phyloP scores from a whole-genome alignment of 1,140 invertebrate species.

The Drosophila truncata region DNA sequence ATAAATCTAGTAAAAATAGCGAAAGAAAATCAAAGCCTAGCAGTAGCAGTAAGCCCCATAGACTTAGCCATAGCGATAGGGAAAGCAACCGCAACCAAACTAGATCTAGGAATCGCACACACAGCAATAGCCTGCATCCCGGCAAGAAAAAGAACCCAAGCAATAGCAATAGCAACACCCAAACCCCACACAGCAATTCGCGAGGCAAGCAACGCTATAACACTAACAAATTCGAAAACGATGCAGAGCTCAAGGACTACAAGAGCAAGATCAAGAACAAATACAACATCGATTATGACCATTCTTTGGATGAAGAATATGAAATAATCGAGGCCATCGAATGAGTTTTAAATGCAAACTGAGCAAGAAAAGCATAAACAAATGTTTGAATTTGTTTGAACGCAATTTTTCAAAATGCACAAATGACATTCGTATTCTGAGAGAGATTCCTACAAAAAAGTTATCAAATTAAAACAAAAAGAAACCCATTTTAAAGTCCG shows the following conservation, averaged over 20 bases:
- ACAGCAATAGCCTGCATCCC: slow-evolving; percentile 24
- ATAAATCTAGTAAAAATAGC: slow-evolving; percentile 75
- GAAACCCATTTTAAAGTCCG: no score
- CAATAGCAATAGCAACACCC: slow-evolving; percentile 36
- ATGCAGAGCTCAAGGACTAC: slow-evolving; percentile 80
- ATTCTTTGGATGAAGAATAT: slow-evolving; percentile 85
- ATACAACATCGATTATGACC: slow-evolving; percentile 85
- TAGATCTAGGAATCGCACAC: slow-evolving; percentile 56
- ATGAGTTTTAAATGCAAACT: slow-evolving; percentile 39
- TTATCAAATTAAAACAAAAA: no score
- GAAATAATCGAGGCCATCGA: slow-evolving; percentile 85
- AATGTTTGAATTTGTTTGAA: slow-evolving; percentile 2
- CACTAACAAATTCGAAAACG: slow-evolving; percentile 75
- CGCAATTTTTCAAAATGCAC: slow-evolving; percentile 1
- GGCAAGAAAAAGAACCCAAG: slow-evolving; percentile 38
- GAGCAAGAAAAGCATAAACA: background rate
- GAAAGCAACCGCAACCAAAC: slow-evolving; percentile 43
- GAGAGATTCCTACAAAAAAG: background rate
- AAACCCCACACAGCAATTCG: slow-evolving; percentile 11
- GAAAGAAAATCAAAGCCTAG: slow-evolving; percentile 71
- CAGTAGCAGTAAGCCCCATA: slow-evolving; percentile 62
- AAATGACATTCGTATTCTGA: background rate
- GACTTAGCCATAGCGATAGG: slow-evolving; percentile 61
- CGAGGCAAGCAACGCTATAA: slow-evolving; percentile 56
- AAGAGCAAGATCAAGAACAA: slow-evolving; percentile 85